These are phyloP conservation scores for Dioctria linearis DNA, from an alignment of 2,888 invertebrate genomes.

Conservation along the genomic window DNA sequence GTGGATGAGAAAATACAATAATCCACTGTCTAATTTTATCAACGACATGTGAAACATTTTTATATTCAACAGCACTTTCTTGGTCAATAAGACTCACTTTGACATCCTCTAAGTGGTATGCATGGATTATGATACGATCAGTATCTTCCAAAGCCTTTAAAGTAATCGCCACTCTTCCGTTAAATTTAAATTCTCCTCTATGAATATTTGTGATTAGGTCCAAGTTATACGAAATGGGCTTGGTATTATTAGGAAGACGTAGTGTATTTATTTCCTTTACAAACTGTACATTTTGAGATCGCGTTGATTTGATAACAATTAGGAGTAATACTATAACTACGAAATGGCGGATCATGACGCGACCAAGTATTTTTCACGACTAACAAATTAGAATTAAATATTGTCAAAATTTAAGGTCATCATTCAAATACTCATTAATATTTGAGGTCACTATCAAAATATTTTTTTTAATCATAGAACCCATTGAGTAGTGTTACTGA, in stretches of 20 bases:
- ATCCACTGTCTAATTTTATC: background rate
- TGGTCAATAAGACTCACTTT: slow-evolving; percentile 8
- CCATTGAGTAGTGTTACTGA: too few relatives aligned
- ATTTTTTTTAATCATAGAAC: too few relatives aligned
- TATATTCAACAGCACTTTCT: background rate
- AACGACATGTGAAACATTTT: background rate
- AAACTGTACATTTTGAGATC: too few relatives aligned
- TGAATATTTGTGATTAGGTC: slow-evolving; percentile 19
- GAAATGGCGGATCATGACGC: background rate
- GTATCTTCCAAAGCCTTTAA: background rate
- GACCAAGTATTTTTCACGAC: background rate
- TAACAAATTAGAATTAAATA: background rate
- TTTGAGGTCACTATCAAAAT: too few relatives aligned
- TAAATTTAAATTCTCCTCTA: background rate
- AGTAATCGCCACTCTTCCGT: slow-evolving; percentile 1
- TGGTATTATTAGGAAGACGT: background rate
- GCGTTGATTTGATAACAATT: too few relatives aligned
- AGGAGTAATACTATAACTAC: too few relatives aligned
- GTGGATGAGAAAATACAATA: background rate
- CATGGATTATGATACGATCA: slow-evolving; percentile 7
- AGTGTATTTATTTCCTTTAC: too few relatives aligned
- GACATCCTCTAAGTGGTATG: background rate
- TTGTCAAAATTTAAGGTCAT: too few relatives aligned
- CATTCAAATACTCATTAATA: too few relatives aligned
- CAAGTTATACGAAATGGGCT: slow-evolving; percentile 16